Evolutionary conservation across 2,888 invertebrate species (phyloP).

Genomic region (Patella depressa): DNA sequence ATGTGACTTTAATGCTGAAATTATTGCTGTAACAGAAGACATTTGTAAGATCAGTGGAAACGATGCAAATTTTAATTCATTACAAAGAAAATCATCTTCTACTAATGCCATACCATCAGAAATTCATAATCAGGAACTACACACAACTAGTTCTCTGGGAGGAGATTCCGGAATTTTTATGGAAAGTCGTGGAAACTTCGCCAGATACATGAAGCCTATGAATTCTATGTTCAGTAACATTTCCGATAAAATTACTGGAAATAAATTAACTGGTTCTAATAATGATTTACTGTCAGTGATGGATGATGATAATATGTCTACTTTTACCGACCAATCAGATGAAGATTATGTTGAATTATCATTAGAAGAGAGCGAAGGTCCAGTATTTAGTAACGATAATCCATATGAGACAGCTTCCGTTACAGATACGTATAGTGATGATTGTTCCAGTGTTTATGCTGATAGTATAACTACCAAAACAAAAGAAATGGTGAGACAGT

Average conservation of each 20-base stretch:
- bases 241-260: conserved; percentile 72
- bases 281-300: conserved; percentile 45
- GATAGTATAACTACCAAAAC: conserved; percentile 57
- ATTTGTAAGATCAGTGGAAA: background rate
- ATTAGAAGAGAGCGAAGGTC: conserved; percentile 73
- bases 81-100: background rate
- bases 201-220: conserved; percentile 72
- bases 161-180: conserved; percentile 26
- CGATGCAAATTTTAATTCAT: background rate
- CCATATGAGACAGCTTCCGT: conserved; percentile 49
- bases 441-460: conserved; percentile 56
- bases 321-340: conserved; percentile 87
- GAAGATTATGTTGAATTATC: conserved; percentile 84
- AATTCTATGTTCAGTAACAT: conserved; percentile 87
- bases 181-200: conserved; percentile 22
- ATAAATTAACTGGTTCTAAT: conserved; percentile 46
- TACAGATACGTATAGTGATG: conserved; percentile 52
- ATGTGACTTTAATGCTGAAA: background rate
- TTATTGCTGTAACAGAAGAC: background rate
- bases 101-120: conserved; percentile 5
- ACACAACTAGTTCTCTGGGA: conserved; percentile 30
- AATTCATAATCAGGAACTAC: background rate
- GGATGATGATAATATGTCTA: conserved; percentile 82
- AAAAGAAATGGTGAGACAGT: conserved; percentile 50
- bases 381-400: conserved; percentile 75